These are phyloP conservation scores for Champsocephalus gunnari DNA, from an alignment of 2,797 vertebrate genomes.

Conservation along the genomic window DNA sequence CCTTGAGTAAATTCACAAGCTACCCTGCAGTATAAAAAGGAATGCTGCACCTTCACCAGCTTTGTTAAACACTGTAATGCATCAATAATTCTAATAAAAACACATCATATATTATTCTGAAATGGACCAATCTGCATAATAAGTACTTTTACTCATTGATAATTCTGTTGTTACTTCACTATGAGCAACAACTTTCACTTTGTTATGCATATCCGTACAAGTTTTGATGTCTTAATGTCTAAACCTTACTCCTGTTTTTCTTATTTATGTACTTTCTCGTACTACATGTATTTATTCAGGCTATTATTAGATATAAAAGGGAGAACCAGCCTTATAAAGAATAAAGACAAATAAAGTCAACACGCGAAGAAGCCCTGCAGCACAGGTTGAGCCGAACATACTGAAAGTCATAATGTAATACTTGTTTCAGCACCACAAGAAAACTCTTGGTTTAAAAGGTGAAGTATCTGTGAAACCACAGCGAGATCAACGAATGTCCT, in stretches of 20 bases:
- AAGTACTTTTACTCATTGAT: no score
- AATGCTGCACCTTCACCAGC: no score
- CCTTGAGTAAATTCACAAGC: no score
- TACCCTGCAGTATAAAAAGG: no score
- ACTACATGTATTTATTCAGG: background rate
- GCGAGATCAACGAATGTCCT: conserved; percentile 26
- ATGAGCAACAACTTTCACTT: background rate
- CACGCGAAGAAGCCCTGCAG: background rate
- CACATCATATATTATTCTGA: no score
- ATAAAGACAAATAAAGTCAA: background rate
- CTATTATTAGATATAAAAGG: background rate
- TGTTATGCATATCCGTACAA: background rate
- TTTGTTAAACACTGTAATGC: no score
- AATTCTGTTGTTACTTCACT: background rate
- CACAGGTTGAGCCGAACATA: conserved; percentile 4
- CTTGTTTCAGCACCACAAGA: background rate
- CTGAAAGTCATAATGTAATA: background rate
- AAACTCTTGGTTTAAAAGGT: background rate
- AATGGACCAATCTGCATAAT: no score
- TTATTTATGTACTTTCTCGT: background rate
- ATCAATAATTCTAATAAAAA: no score
- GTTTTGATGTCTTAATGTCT: background rate
- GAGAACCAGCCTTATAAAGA: background rate
- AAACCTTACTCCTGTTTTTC: background rate
- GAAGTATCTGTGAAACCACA: conserved; percentile 63